Conservation (phyloP, 2,113 vertebrate species). For the Sinosuthora webbiana region DNA sequence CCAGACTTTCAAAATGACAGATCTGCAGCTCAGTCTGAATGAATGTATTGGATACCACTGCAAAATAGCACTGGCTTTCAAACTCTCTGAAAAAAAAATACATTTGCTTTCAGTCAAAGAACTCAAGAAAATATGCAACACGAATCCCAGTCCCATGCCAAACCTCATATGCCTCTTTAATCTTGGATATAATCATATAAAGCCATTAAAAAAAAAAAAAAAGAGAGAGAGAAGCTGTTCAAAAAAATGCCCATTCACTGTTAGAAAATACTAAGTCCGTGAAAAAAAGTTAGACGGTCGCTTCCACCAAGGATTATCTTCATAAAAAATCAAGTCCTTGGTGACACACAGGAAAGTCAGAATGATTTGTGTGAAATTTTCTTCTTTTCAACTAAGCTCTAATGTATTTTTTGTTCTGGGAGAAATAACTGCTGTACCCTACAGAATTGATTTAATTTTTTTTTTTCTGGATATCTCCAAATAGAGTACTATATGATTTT, state of each 20-base stretch:
- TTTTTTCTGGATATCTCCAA: not conserved
- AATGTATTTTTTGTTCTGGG: not conserved
- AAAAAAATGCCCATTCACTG: not conserved
- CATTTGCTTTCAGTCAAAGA: not conserved
- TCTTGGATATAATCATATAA: not conserved
- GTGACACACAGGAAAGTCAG: not conserved
- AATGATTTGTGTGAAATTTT: not conserved
- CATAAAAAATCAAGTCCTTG: not conserved
- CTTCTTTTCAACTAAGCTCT: not conserved
- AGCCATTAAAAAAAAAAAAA: rapidly evolving
- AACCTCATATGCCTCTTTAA: not conserved
- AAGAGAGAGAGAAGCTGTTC: not conserved
- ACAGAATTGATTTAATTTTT: not conserved
- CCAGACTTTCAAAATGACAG: not conserved
- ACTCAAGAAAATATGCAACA: not conserved
- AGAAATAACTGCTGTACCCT: not conserved
- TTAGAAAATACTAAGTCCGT: not conserved
- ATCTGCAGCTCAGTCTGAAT: not conserved
- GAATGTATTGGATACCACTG: not conserved
- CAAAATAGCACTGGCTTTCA: not conserved
- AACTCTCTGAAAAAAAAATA: not conserved
- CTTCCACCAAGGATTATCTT: not conserved
- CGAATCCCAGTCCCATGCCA: not conserved
- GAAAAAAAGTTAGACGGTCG: not conserved
- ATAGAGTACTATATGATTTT: not conserved